phyloP scores from a whole-genome alignment of 2,888 invertebrate species.

The Drosophila anomelani region DNA sequence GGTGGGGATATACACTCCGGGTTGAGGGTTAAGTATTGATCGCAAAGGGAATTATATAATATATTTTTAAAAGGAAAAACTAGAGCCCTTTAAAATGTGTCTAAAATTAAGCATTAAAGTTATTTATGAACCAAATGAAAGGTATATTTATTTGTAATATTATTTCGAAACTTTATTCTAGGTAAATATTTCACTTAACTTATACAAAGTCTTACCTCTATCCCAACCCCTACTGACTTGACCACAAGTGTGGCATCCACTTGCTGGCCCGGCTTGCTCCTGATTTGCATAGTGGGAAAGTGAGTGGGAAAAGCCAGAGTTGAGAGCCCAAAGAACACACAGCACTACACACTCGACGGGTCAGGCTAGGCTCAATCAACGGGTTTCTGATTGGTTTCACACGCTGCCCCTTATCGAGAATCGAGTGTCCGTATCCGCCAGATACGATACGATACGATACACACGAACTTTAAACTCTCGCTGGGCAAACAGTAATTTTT shows the following conservation, averaged over 20 bases:
- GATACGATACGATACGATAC: slow-evolving; percentile 53
- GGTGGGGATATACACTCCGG: background rate
- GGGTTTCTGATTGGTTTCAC: slow-evolving; percentile 70
- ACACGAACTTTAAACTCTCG: slow-evolving; percentile 71
- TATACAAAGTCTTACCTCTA: background rate
- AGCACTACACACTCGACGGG: slow-evolving; percentile 10
- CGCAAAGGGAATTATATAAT: background rate
- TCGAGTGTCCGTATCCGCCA: slow-evolving; percentile 52
- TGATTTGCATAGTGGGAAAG: slow-evolving; percentile 33
- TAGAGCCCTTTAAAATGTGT: background rate
- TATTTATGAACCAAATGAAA: background rate
- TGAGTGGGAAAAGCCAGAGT: slow-evolving; percentile 23
- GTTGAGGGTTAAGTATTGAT: background rate
- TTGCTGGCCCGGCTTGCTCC: slow-evolving; percentile 26
- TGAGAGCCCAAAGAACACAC: slow-evolving; percentile 17
- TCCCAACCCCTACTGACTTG: background rate
- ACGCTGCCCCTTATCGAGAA: slow-evolving; percentile 68
- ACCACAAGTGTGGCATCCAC: slow-evolving; percentile 10
- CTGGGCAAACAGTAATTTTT: slow-evolving; percentile 70
- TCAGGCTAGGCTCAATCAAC: slow-evolving; percentile 37
- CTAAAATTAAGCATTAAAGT: background rate
- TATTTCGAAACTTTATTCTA: background rate
- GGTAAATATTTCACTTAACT: background rate
- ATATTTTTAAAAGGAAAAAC: background rate
- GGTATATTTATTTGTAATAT: no score